Base-by-base conservation (phyloP, 2,888 invertebrate genomes). In the Drosophila peninsularis region DNA sequence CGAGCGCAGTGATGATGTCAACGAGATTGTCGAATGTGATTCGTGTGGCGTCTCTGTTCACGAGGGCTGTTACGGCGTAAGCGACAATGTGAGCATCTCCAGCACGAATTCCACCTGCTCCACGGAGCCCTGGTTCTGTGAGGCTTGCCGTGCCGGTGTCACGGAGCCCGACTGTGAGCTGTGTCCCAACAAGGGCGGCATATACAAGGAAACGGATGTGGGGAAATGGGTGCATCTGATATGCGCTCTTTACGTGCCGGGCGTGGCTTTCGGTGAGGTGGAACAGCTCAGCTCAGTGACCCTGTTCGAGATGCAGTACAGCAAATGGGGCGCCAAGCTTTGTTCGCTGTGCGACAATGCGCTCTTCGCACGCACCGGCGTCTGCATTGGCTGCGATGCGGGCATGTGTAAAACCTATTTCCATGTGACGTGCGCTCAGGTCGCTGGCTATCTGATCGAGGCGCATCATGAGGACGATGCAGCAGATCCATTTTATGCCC, bases 61-160 rank as follows among this genome's bases (percentile, higher is more conserved):
- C 93, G 99, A 99, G 94, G 98, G 97, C 74, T 99, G 98, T 90
- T 98, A 99, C 93, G 98, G 98, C 7, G 96, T 98, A 1, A 97
- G 97, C 47, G 98, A 99, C 91, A 96, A 96, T 47, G 96, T 96
- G 42, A 98, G 97, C 93, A 95, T 97, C 72, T 97, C 97, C 6
- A 98, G 98, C 90, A 97, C 98, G 30, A 97, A 97, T 75, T 98
- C 98, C 14, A 96, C 98, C 0, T 97, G 98, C 60, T 98, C 98
- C 32, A 99, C 98, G 0, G 99, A 99, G 77, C 99, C 99, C 0
- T 99, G 99, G 99, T 99, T 99, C 93, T 99, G 99, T 93, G 99
- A 99, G 92, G 97, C 99, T 6, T 99, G 99, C 90, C 96, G 97
- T 85, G 98, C 98, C 21, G 98, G 97, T 0, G 95, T 97, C 14